Percentiles rank a stretch among this genome's conserved stretches.
phyloP scores from a whole-genome alignment of 1,140 invertebrate species.

The Camponotus floridanus region DNA sequence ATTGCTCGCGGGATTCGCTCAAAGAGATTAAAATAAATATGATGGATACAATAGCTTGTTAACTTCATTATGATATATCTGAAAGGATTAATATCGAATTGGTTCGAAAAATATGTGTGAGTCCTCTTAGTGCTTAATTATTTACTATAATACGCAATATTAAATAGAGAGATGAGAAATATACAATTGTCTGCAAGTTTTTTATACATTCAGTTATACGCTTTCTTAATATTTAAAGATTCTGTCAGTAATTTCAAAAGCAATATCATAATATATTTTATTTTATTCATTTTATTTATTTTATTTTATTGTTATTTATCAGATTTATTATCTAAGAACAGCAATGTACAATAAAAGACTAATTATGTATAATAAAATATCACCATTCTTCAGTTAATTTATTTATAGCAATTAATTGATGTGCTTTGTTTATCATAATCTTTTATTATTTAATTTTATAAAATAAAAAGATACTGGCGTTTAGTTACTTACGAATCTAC shows the following conservation, averaged over 20 bases:
- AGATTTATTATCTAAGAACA: not conserved
- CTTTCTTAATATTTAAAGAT: not conserved
- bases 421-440: not conserved
- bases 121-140: slow-evolving; percentile 24
- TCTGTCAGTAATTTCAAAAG: not conserved
- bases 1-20: slow-evolving; percentile 27
- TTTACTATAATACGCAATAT: not conserved
- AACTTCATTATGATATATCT: slow-evolving; percentile 29
- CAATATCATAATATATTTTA: not conserved
- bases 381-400: not conserved
- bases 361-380: not conserved
- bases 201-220: not conserved
- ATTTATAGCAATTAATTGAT: not conserved
- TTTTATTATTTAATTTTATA: no score
- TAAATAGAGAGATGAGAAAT: not conserved
- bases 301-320: not conserved
- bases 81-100: slow-evolving; percentile 29
- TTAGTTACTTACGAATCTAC: slow-evolving; percentile 91
- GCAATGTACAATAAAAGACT: not conserved
- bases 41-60: slow-evolving; percentile 25
- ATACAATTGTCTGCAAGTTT: not conserved
- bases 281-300: not conserved
- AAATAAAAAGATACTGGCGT: not conserved
- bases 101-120: not conserved
- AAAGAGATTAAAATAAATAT: slow-evolving; percentile 55